Evolutionary conservation across 1,140 invertebrate species (phyloP).

Genomic region (Drosophila pachea): DNA sequence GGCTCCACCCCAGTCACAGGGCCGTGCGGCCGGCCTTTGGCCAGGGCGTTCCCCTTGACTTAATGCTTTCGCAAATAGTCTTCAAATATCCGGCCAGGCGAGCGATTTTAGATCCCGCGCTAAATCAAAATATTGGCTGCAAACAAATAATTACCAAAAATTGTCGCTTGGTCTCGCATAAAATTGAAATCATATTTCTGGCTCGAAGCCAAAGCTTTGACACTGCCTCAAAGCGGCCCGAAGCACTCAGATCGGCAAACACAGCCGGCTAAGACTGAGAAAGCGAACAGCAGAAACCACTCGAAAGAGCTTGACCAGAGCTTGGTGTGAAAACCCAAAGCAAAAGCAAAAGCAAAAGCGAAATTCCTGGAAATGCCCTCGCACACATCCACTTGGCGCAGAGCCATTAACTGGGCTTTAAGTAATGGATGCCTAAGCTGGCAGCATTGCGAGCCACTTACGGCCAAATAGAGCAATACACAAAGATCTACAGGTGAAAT

Average conservation of each 20-base stretch:
- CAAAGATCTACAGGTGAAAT: slow-evolving; percentile 11
- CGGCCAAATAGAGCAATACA: slow-evolving; percentile 2
- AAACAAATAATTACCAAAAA: slow-evolving; percentile 52
- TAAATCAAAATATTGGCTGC: slow-evolving; percentile 62
- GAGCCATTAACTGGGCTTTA: slow-evolving; percentile 52
- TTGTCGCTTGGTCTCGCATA: slow-evolving; percentile 28
- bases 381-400: slow-evolving; percentile 35
- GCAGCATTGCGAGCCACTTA: slow-evolving; percentile 2
- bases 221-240: slow-evolving; percentile 57
- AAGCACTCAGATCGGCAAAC: slow-evolving; percentile 68
- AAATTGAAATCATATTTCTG: slow-evolving; percentile 61
- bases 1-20: slow-evolving; percentile 27
- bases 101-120: slow-evolving; percentile 48
- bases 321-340: slow-evolving; percentile 64
- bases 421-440: slow-evolving; percentile 49
- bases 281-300: slow-evolving; percentile 21
- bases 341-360: slow-evolving; percentile 16
- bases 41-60: slow-evolving; percentile 43
- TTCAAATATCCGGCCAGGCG: slow-evolving; percentile 66
- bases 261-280: slow-evolving; percentile 42
- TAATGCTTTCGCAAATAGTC: slow-evolving; percentile 72
- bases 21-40: slow-evolving; percentile 2
- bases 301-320: slow-evolving; percentile 40
- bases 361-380: slow-evolving; percentile 57
- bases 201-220: slow-evolving; percentile 30